Percentiles rank a stretch among this genome's conserved stretches.
phyloP scores from a whole-genome alignment of 2,888 invertebrate genomes.

The Rotaria magnacalcarata region DNA sequence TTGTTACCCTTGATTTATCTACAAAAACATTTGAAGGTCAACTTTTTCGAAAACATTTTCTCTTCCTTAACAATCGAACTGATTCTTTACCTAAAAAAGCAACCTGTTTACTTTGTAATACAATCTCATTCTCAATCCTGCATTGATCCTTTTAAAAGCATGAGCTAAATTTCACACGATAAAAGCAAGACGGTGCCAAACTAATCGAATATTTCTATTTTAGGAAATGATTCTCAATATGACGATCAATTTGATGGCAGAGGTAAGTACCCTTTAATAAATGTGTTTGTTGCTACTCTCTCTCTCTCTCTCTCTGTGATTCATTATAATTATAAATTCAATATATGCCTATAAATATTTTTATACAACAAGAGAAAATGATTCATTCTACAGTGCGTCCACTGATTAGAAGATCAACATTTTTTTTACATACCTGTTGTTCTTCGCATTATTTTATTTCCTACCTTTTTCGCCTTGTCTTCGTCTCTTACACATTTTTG shows the following conservation, averaged over 20 bases:
- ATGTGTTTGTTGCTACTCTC: neutral
- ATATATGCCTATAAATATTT: neutral
- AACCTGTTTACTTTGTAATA: no score
- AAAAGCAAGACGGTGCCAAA: neutral
- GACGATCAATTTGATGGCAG: slow-evolving; percentile 14
- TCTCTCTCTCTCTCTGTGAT: neutral
- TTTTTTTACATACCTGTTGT: neutral
- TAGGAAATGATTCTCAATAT: slow-evolving; percentile 16
- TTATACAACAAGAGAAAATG: neutral
- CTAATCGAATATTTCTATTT: neutral
- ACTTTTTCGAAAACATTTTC: no score
- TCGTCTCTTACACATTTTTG: neutral
- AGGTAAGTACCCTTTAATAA: neutral
- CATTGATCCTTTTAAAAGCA: no score
- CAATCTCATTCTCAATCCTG: no score
- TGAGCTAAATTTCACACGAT: no score
- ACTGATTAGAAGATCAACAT: neutral
- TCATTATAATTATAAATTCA: neutral
- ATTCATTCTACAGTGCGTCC: neutral
- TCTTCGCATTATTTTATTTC: neutral
- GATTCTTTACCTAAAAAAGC: no score
- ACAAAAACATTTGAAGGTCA: no score
- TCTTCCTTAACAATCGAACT: no score
- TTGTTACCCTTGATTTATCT: no score
- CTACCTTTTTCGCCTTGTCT: neutral